A percentile compares a stretch with the other conserved stretches of the same genome.
Evolutionary conservation across 2,113 vertebrate species (phyloP).

Genomic region (Picathartes gymnocephalus): DNA sequence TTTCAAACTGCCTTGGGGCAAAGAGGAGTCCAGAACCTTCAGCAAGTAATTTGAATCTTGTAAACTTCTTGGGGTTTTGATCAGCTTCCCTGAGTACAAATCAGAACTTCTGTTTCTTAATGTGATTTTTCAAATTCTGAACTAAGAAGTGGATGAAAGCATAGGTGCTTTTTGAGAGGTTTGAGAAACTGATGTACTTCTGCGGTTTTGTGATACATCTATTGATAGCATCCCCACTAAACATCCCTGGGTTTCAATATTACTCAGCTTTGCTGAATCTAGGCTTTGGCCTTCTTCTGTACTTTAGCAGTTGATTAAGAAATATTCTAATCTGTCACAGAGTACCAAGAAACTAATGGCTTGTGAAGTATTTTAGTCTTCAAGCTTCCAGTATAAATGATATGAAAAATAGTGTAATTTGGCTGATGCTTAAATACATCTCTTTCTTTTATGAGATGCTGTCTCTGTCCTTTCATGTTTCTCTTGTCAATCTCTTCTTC

Average conservation of each 20-base stretch:
- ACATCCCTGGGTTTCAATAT: background rate
- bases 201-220: background rate
- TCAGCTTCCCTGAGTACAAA: background rate
- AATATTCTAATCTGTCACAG: conserved; percentile 58
- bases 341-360: conserved; percentile 58
- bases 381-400: conserved; percentile 46
- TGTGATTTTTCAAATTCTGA: background rate
- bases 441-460: conserved; percentile 20
- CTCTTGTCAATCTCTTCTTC: conserved; percentile 43
- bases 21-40: background rate
- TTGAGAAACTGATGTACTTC: background rate
- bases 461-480: background rate
- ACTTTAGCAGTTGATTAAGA: conserved; percentile 66
- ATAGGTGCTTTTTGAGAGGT: background rate
- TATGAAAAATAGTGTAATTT: conserved; percentile 59
- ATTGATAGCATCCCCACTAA: background rate
- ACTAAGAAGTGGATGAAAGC: background rate
- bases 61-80: background rate
- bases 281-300: conserved; percentile 26
- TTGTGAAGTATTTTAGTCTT: conserved; percentile 61
- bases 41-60: background rate
- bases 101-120: background rate
- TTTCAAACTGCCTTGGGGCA: background rate
- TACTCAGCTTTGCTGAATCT: conserved; percentile 25
- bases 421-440: conserved; percentile 47